Conservation (phyloP, 2,888 invertebrate genomes). For the Reticulitermes lucifugus region DNA sequence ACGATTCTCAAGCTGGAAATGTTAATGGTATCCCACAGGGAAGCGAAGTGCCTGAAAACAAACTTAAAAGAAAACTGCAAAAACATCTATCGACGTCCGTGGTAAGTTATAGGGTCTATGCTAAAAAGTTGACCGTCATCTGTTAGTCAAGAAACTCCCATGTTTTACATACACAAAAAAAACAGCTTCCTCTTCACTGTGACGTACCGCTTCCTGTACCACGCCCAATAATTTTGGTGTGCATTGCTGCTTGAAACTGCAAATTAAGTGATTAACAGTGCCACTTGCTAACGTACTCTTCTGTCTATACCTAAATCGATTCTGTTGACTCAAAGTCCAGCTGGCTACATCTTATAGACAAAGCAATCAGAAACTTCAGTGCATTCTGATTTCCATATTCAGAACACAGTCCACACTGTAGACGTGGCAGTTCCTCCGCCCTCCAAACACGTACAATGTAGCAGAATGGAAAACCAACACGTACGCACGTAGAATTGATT, state of each 20-base stretch:
- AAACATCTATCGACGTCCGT: too few species aligned
- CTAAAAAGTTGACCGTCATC: too few species aligned
- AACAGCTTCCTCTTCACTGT: too few species aligned
- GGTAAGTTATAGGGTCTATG: too few species aligned
- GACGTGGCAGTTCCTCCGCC: not conserved
- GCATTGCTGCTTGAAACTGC: not conserved
- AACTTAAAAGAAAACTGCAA: too few species aligned
- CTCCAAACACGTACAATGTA: not conserved
- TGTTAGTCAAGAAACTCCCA: too few species aligned
- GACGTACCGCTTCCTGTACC: too few species aligned
- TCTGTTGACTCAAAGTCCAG: not conserved
- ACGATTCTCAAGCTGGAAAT: too few species aligned
- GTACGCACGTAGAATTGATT: conserved; percentile 2
- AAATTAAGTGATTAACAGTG: not conserved
- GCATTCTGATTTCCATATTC: not conserved
- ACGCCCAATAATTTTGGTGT: too few species aligned
- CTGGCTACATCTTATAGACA: not conserved
- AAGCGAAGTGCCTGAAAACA: too few species aligned
- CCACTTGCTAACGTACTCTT: not conserved
- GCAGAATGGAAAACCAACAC: not conserved
- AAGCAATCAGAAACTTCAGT: not conserved
- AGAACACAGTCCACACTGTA: not conserved
- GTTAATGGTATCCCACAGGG: too few species aligned
- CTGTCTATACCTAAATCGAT: not conserved
- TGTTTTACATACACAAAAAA: too few species aligned